Conservation (phyloP, 2,888 invertebrate species). For the Heliconius sara region DNA sequence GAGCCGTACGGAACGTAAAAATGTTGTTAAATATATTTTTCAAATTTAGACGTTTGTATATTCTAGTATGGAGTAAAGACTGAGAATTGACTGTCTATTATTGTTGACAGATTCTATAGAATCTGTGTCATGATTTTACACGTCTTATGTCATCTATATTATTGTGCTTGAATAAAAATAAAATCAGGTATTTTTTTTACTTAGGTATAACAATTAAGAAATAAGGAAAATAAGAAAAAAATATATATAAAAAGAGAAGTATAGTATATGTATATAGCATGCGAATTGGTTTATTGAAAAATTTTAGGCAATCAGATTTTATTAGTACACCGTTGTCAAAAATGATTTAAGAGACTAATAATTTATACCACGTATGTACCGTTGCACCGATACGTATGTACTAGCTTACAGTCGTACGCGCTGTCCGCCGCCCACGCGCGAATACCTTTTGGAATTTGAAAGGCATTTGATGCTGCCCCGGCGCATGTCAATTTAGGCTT, state of each 20-base stretch:
- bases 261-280: no score
- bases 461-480: slow-evolving; percentile 76
- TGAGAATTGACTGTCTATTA: no score
- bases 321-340: not conserved
- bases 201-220: no score
- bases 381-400: slow-evolving; percentile 13
- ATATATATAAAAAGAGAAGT: not conserved
- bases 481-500: slow-evolving; percentile 56
- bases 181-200: no score
- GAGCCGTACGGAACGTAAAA: no score
- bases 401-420: slow-evolving; percentile 60
- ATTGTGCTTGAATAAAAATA: no score
- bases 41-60: no score
- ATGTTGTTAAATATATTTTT: no score
- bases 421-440: slow-evolving; percentile 73
- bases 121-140: no score
- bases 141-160: no score
- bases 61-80: no score
- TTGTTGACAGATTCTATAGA: no score
- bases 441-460: slow-evolving; percentile 78
- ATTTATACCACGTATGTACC: slow-evolving; percentile 15
- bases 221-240: not conserved
- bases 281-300: not conserved
- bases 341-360: slow-evolving; percentile 12
- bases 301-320: not conserved